A percentile compares a stretch with the other conserved stretches of the same genome.
Evolutionary conservation across 2,113 vertebrate genomes (phyloP).

Genomic region (Cynopterus brachyotis): DNA sequence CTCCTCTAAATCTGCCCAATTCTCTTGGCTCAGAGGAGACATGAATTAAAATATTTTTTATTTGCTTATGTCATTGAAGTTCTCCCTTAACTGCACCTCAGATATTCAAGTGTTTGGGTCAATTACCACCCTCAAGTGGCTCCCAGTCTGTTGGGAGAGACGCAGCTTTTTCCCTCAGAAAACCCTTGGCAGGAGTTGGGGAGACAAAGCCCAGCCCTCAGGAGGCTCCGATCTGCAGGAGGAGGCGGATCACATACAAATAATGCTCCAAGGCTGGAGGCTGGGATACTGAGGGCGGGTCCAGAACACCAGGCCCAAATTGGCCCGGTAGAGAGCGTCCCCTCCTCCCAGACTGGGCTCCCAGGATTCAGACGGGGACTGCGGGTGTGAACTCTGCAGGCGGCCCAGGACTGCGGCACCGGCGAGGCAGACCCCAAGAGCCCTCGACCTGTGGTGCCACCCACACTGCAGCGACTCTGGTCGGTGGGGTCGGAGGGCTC

Average conservation of each 20-base stretch:
- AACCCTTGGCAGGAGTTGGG: neutral
- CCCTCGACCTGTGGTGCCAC: neutral
- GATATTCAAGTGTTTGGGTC: neutral
- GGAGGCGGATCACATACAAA: neutral
- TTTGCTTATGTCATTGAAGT: neutral
- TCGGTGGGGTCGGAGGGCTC: accelerated
- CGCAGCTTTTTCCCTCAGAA: neutral
- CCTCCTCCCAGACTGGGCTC: neutral
- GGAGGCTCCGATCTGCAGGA: neutral
- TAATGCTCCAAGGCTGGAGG: neutral
- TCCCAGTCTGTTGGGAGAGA: neutral
- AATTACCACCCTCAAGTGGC: neutral
- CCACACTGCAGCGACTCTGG: accelerated
- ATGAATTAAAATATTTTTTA: neutral
- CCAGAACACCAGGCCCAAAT: neutral
- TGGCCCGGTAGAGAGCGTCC: neutral
- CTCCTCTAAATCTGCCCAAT: neutral
- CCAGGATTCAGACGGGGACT: neutral
- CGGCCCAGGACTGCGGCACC: neutral
- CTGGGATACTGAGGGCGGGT: neutral
- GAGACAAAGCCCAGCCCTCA: neutral
- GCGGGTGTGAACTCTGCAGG: neutral
- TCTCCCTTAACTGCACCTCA: constrained; percentile 42
- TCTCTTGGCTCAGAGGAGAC: neutral
- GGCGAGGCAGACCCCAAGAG: neutral